Evolutionary conservation across 2,797 vertebrate species (phyloP).

Genomic region (Pipistrellus nathusii): DNA sequence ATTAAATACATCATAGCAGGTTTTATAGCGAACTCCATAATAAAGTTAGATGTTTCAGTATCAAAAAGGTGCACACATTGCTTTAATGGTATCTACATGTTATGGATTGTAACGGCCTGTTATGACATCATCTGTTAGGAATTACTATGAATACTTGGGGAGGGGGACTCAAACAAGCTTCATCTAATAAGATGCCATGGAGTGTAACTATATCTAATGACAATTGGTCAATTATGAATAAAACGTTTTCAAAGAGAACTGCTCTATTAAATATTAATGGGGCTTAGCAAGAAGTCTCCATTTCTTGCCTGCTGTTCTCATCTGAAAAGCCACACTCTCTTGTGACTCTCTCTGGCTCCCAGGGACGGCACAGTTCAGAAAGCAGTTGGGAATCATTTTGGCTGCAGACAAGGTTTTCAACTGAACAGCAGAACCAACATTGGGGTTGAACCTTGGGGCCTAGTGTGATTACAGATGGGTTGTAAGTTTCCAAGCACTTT

Average conservation of each 20-base stretch:
- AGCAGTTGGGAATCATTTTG: background rate
- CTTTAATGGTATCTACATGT: slow-evolving; percentile 86
- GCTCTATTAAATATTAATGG: slow-evolving; percentile 81
- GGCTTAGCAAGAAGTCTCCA: slow-evolving; percentile 78
- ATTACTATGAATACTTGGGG: slow-evolving; percentile 82
- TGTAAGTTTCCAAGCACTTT: background rate
- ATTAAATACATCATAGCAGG: slow-evolving; percentile 85
- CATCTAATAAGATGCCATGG: slow-evolving; percentile 83
- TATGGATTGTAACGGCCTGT: slow-evolving; percentile 84
- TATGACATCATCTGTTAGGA: slow-evolving; percentile 87
- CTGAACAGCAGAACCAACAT: slow-evolving; percentile 1
- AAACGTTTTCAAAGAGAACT: slow-evolving; percentile 75
- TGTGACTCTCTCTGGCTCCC: slow-evolving; percentile 51
- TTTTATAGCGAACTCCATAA: slow-evolving; percentile 84
- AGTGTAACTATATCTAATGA: slow-evolving; percentile 85
- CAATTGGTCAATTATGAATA: slow-evolving; percentile 78
- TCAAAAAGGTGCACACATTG: slow-evolving; percentile 85
- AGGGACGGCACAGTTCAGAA: slow-evolving; percentile 3
- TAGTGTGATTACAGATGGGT: background rate
- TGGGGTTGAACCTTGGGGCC: background rate
- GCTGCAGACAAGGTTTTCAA: slow-evolving; percentile 11
- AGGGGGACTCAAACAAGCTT: slow-evolving; percentile 74
- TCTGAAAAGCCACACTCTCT: slow-evolving; percentile 56
- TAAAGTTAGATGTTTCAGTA: slow-evolving; percentile 85
- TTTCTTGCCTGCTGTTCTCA: slow-evolving; percentile 79